Evolutionary conservation across 2,888 invertebrate species (phyloP).

Genomic region (Aspidiotus rigidus): DNA sequence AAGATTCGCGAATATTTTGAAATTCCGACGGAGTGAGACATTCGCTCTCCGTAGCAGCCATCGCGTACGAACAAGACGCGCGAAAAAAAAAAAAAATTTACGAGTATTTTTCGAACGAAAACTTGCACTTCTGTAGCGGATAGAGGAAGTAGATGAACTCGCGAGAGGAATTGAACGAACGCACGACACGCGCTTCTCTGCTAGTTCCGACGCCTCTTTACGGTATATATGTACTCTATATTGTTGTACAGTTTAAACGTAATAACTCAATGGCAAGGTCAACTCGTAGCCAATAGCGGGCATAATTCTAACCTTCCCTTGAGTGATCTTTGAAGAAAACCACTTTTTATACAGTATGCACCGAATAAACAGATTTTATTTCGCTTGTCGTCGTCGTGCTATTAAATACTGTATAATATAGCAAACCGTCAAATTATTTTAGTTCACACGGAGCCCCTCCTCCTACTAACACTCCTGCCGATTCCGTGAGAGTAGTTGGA

Average conservation of each 20-base stretch:
- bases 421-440: not conserved
- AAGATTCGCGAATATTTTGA: slow-evolving; percentile 43
- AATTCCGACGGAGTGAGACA: slow-evolving; percentile 12
- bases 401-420: not conserved
- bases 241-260: slow-evolving; percentile 27
- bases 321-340: slow-evolving; percentile 2
- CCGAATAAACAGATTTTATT: not conserved
- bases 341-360: not conserved
- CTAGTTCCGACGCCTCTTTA: slow-evolving; percentile 1
- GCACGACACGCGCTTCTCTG: slow-evolving; percentile 23
- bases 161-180: slow-evolving; percentile 25
- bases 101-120: slow-evolving; percentile 3
- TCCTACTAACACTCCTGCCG: not conserved
- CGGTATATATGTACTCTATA: slow-evolving; percentile 1
- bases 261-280: slow-evolving; percentile 31
- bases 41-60: not conserved
- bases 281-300: slow-evolving; percentile 21
- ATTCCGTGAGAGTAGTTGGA: not conserved
- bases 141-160: slow-evolving; percentile 30
- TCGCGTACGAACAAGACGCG: not conserved
- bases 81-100: slow-evolving; percentile 7
- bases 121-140: slow-evolving; percentile 27
- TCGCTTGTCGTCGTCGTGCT: not conserved
- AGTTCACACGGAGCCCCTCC: not conserved
- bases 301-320: slow-evolving; percentile 4